Percentiles rank a stretch among this genome's conserved stretches.
Conservation (phyloP, 2,113 vertebrate species). For the Pteronura brasiliensis region DNA sequence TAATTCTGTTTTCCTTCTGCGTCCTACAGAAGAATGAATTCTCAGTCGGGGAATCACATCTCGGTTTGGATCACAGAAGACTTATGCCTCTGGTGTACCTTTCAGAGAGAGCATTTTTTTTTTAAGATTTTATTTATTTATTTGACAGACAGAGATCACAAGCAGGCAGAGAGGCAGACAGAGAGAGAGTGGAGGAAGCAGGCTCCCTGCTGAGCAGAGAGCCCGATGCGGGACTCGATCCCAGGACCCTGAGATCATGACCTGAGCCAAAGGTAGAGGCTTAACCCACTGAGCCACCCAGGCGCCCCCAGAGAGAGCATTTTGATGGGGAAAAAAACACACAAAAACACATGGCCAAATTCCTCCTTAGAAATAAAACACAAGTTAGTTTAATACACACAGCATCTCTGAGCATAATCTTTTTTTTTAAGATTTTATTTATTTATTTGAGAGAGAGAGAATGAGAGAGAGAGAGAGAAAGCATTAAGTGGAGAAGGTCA, state of each 20-base stretch:
- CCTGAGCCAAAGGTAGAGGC: no score
- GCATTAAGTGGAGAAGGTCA: no score
- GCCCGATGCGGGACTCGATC: fast-evolving
- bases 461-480: no score
- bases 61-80: neutral
- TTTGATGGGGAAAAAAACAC: neutral
- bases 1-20: neutral
- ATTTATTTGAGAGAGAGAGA: no score
- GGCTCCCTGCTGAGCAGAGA: no score
- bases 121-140: no score
- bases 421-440: no score
- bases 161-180: no score
- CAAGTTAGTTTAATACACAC: slow-evolving; percentile 23
- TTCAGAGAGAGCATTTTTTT: neutral
- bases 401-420: neutral
- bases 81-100: neutral
- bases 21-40: neutral
- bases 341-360: neutral
- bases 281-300: no score
- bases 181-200: no score
- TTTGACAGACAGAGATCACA: no score
- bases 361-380: neutral
- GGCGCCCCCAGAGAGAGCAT: neutral
- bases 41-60: neutral
- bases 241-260: no score